Percentiles rank a stretch among this genome's conserved stretches.
Evolutionary conservation across 1,140 invertebrate genomes (phyloP).

Genomic region (Ephestia elutella): DNA sequence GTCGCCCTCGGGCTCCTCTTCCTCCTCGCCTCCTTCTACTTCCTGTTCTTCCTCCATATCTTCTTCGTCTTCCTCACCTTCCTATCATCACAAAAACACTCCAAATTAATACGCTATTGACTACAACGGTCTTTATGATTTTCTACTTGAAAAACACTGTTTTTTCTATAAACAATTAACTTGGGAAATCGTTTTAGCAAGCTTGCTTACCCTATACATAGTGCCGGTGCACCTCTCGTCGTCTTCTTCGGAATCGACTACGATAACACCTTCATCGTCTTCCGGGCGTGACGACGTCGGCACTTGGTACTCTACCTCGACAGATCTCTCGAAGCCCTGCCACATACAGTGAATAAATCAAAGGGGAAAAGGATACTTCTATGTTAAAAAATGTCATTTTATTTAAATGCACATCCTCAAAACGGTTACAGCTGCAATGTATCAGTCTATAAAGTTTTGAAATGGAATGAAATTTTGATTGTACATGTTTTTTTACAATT

Average conservation of each 20-base stretch:
- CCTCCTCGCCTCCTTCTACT: conserved; percentile 74
- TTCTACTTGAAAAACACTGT: not conserved
- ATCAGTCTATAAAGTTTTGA: no score
- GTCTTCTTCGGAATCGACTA: conserved; percentile 76
- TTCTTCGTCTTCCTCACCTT: conserved; percentile 63
- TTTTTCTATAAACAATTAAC: not conserved
- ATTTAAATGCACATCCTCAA: no score
- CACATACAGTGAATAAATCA: not conserved
- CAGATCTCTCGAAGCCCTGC: conserved; percentile 65
- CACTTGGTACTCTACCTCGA: conserved; percentile 84
- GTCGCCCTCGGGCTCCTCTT: conserved; percentile 75
- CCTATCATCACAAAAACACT: conserved; percentile 24
- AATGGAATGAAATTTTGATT: no score
- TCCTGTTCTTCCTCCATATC: conserved; percentile 73
- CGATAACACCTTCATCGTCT: conserved; percentile 86
- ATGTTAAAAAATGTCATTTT: no score
- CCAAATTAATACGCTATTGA: not conserved
- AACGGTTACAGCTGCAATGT: no score
- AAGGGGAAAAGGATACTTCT: no score
- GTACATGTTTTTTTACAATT: no score
- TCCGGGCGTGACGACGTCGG: conserved; percentile 88
- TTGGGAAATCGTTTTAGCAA: no score
- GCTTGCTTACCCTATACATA: conserved; percentile 51
- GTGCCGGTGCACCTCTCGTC: conserved; percentile 64
- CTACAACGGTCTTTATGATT: not conserved